Evolutionary conservation across 2,797 vertebrate species (phyloP).

Genomic region (Pseudotriccus pelzelni): DNA sequence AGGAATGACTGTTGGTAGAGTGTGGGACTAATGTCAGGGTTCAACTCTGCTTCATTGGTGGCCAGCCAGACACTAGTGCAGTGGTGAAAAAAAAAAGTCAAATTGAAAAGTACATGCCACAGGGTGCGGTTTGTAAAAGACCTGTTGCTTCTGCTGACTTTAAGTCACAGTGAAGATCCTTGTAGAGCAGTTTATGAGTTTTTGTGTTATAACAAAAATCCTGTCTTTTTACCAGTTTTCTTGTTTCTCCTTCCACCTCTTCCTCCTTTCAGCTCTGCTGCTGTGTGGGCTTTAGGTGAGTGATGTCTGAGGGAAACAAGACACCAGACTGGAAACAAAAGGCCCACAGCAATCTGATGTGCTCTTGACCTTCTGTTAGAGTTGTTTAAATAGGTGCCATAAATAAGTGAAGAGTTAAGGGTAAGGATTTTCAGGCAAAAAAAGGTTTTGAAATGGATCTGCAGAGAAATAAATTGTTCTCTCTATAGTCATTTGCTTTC

Average conservation of each 20-base stretch:
- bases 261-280: neutral
- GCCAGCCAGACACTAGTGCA: neutral
- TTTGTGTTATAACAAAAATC: neutral
- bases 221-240: neutral
- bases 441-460: neutral
- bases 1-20: neutral
- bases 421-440: neutral
- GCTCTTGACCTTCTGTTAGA: conserved; percentile 11
- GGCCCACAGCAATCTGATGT: neutral
- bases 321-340: conserved; percentile 35
- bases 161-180: neutral
- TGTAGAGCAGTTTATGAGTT: neutral
- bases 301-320: conserved; percentile 12
- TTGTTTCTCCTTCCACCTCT: neutral
- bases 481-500: neutral
- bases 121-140: neutral
- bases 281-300: neutral
- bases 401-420: neutral
- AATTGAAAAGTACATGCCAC: neutral
- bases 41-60: neutral
- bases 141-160: neutral
- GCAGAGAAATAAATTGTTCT: neutral
- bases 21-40: neutral
- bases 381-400: conserved; percentile 11
- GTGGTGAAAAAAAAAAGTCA: neutral